These are phyloP conservation scores for Tetramorium parvispinum DNA, from an alignment of 1,140 invertebrate genomes.

Conservation along the genomic window DNA sequence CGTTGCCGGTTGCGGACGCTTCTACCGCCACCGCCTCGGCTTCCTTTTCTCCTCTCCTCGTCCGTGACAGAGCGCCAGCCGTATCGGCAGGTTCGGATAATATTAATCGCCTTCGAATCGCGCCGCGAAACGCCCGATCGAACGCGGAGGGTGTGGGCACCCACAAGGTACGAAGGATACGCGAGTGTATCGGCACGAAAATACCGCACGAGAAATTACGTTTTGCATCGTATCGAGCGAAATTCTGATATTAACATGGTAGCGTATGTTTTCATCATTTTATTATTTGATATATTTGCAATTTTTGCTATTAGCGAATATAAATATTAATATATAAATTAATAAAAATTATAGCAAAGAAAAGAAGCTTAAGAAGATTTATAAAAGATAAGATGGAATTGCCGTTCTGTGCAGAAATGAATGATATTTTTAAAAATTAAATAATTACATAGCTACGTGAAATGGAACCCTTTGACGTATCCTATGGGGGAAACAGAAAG, in stretches of 20 bases:
- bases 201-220: slow-evolving; percentile 19
- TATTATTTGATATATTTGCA: background rate
- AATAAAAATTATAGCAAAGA: background rate
- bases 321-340: background rate
- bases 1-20: slow-evolving; percentile 69
- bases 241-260: background rate
- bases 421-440: background rate
- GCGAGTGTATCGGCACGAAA: slow-evolving; percentile 10
- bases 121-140: slow-evolving; percentile 17
- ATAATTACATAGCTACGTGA: background rate
- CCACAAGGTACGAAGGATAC: slow-evolving; percentile 13
- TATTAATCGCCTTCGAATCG: slow-evolving; percentile 75
- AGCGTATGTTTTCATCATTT: background rate
- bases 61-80: slow-evolving; percentile 41
- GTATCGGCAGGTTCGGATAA: slow-evolving; percentile 66
- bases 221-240: background rate
- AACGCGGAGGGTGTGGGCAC: background rate
- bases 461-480: background rate
- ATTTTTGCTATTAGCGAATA: background rate
- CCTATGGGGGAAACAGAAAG: background rate
- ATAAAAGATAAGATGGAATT: background rate
- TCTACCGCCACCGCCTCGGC: slow-evolving; percentile 56
- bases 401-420: background rate
- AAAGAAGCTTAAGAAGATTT: background rate
- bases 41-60: slow-evolving; percentile 70